Percentiles rank a stretch among this genome's conserved stretches.
These are phyloP conservation scores for Scelioninae gen. 1 DNA, from an alignment of 2,888 invertebrate genomes.

Conservation along the genomic window DNA sequence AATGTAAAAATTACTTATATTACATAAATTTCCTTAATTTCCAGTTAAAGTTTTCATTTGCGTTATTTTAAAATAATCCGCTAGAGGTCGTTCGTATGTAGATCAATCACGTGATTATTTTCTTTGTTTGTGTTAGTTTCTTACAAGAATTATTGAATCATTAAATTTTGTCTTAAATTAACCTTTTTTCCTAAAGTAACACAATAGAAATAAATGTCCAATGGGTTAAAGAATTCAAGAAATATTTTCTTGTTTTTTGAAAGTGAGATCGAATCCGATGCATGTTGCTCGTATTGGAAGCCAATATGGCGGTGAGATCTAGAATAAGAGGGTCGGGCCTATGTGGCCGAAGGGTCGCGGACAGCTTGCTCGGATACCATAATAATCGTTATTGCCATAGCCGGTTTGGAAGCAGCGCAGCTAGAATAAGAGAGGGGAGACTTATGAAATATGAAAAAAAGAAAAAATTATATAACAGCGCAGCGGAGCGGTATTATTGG, in stretches of 20 bases:
- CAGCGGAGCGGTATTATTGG: slow-evolving; percentile 49
- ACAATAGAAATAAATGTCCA: no score
- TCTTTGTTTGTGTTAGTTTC: no score
- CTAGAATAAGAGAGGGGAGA: slow-evolving; percentile 28
- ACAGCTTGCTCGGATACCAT: slow-evolving; percentile 66
- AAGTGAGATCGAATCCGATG: background rate
- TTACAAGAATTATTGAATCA: no score
- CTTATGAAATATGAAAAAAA: slow-evolving; percentile 50
- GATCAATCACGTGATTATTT: no score
- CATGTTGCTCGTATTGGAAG: slow-evolving; percentile 37
- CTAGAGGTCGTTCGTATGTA: no score
- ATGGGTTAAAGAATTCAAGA: no score
- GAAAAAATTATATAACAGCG: slow-evolving; percentile 4
- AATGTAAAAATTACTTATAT: no score
- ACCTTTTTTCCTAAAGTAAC: no score
- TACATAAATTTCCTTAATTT: no score
- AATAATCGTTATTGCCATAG: slow-evolving; percentile 69
- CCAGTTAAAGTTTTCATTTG: no score
- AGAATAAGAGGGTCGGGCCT: slow-evolving; percentile 68
- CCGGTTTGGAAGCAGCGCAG: slow-evolving; percentile 59
- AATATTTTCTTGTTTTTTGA: background rate
- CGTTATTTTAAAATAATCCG: no score
- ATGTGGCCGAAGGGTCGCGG: slow-evolving; percentile 67
- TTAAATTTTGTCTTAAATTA: no score
- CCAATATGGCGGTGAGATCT: slow-evolving; percentile 64